Conservation (phyloP, 64 coral and sea anemone species). For the Exaiptasia diaphana region DNA sequence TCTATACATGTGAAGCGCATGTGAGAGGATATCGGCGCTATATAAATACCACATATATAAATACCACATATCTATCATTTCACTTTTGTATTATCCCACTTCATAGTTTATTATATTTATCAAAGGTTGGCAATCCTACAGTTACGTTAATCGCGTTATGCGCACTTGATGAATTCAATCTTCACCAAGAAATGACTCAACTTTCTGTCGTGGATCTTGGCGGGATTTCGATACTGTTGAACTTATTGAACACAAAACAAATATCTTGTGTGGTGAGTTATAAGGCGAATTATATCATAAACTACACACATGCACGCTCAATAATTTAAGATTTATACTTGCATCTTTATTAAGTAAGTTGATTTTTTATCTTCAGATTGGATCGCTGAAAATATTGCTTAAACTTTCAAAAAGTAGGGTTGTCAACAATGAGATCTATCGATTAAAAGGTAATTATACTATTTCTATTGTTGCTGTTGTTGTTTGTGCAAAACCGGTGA, state of each 20-base stretch:
- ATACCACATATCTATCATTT: too few relatives aligned
- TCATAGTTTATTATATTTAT: background rate
- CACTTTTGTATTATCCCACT: background rate
- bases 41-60: too few relatives aligned
- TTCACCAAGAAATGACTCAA: conserved; percentile 60
- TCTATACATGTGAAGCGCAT: too few relatives aligned
- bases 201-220: conserved; percentile 64
- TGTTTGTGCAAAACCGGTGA: too few relatives aligned
- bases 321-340: too few relatives aligned
- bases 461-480: background rate
- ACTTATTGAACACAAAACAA: conserved; percentile 76
- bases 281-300: background rate
- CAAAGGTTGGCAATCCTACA: conserved; percentile 83
- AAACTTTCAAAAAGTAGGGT: conserved; percentile 59
- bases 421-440: conserved; percentile 69
- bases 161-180: conserved; percentile 66
- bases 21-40: too few relatives aligned
- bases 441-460: conserved; percentile 47
- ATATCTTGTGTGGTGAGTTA: conserved; percentile 79
- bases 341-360: too few relatives aligned
- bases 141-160: conserved; percentile 85
- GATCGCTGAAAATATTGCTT: conserved; percentile 64
- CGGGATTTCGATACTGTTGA: conserved; percentile 62
- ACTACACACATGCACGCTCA: too few relatives aligned
- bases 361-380: conserved; percentile 75